phyloP scores from a whole-genome alignment of 2,797 vertebrate species.

The Fundulus diaphanus region DNA sequence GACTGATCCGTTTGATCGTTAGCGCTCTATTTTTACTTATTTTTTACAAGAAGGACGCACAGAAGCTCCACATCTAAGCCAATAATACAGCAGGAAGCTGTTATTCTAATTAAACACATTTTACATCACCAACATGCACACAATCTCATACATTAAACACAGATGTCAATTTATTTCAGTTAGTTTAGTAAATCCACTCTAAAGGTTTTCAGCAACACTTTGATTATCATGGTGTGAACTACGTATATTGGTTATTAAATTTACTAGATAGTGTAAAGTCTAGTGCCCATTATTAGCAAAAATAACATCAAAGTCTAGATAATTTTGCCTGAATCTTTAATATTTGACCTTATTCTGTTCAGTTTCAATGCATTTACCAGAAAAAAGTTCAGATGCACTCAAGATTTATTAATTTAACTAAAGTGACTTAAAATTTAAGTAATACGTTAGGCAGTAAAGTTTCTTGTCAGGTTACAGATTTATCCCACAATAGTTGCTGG shows the following conservation, averaged over 20 bases:
- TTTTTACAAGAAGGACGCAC: background rate
- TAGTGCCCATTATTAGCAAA: background rate
- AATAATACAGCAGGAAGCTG: background rate
- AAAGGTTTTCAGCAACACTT: background rate
- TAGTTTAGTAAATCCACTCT: background rate
- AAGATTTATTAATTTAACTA: background rate
- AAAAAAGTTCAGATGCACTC: background rate
- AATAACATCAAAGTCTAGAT: background rate
- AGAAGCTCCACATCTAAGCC: background rate
- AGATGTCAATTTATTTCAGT: background rate
- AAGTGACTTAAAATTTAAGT: background rate
- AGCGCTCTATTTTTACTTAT: background rate
- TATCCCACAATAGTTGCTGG: background rate
- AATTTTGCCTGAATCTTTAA: background rate
- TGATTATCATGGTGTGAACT: background rate
- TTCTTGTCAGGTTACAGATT: background rate
- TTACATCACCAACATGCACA: background rate
- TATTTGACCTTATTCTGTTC: background rate
- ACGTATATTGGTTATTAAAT: background rate
- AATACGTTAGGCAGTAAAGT: background rate
- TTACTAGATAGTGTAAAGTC: background rate
- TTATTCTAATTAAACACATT: background rate
- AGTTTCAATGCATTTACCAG: background rate
- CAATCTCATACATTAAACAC: background rate
- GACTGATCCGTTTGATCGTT: slow-evolving; percentile 7